Conservation (phyloP, 2,113 vertebrate species). For the Ciconia stormi region DNA sequence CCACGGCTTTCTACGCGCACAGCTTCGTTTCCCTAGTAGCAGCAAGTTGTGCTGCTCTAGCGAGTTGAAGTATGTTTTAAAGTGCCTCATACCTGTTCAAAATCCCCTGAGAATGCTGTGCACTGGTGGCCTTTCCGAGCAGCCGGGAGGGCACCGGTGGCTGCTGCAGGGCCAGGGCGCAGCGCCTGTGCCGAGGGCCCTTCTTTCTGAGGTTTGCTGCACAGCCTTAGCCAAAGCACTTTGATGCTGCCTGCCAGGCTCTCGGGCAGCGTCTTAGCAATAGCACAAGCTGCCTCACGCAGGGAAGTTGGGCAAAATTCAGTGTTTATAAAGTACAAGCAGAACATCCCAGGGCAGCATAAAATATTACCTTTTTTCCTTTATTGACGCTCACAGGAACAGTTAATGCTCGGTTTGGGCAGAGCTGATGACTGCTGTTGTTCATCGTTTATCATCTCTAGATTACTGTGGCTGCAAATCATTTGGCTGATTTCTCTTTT, state of each 20-base stretch:
- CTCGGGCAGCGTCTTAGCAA: neutral
- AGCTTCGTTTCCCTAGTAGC: neutral
- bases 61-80: neutral
- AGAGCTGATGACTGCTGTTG: neutral
- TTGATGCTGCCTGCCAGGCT: neutral
- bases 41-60: fast-evolving
- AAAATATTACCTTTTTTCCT: neutral
- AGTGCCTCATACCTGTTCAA: neutral
- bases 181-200: neutral
- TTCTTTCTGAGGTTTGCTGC: neutral
- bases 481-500: neutral
- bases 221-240: neutral
- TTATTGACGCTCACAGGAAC: neutral
- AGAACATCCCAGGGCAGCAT: neutral
- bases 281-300: neutral
- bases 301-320: neutral
- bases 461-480: neutral
- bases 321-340: neutral
- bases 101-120: neutral
- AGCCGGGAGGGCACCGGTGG: fast-evolving
- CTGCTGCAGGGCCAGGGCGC: neutral
- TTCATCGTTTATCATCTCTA: neutral
- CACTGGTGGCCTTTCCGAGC: fast-evolving
- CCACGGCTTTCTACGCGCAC: neutral
- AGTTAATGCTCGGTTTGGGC: neutral